Evolutionary conservation across 2,797 vertebrate genomes (phyloP).

Genomic region (Neostethus bicornis): DNA sequence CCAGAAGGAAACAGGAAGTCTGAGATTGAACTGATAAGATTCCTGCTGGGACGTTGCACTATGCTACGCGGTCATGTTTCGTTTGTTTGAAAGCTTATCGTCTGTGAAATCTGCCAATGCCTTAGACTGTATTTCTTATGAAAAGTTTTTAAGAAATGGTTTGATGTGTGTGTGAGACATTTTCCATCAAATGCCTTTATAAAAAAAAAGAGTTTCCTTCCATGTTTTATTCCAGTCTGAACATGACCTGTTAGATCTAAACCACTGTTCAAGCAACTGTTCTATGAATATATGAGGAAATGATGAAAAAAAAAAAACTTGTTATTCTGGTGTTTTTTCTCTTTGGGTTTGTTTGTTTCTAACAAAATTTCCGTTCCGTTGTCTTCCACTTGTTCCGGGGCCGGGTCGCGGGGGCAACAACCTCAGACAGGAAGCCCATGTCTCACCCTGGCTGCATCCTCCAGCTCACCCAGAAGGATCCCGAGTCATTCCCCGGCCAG

Average conservation of each 20-base stretch:
- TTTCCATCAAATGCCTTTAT: conserved; percentile 63
- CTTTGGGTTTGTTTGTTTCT: conserved; percentile 1
- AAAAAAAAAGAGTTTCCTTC: conserved; percentile 56
- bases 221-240: conserved; percentile 66
- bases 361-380: too few relatives aligned
- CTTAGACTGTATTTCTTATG: conserved; percentile 60
- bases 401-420: too few relatives aligned
- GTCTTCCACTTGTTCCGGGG: too few relatives aligned
- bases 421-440: too few relatives aligned
- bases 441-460: too few relatives aligned
- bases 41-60: conserved; percentile 55
- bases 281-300: conserved; percentile 66
- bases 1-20: background rate
- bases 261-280: conserved; percentile 50
- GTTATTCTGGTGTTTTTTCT: conserved; percentile 38
- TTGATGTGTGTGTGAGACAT: conserved; percentile 41
- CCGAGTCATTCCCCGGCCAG: too few relatives aligned
- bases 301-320: conserved; percentile 32
- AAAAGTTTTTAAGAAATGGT: conserved; percentile 59
- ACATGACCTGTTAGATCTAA: conserved; percentile 56
- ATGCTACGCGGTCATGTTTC: conserved; percentile 45
- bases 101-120: conserved; percentile 63
- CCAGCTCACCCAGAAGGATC: too few relatives aligned
- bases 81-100: conserved; percentile 58
- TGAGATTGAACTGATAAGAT: conserved; percentile 18